These are phyloP conservation scores for Sphaerophoria rueppellii DNA, from an alignment of 2,888 invertebrate species.

Conservation along the genomic window DNA sequence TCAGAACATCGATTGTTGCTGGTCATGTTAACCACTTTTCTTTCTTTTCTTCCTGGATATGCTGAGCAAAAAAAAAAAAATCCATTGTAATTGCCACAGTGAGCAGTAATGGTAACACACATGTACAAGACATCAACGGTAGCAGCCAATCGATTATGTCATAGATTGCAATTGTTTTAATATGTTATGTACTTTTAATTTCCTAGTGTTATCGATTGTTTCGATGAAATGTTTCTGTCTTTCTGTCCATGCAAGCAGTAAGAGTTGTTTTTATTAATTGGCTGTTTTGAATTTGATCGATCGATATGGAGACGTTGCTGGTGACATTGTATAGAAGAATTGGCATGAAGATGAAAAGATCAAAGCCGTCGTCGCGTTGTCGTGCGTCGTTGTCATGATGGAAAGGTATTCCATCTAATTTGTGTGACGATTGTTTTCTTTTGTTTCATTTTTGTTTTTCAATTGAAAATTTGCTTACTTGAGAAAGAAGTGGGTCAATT, in stretches of 20 bases:
- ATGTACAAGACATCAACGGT: constrained; percentile 16
- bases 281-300: background rate
- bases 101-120: background rate
- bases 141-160: constrained; percentile 61
- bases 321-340: constrained; percentile 57
- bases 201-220: constrained; percentile 65
- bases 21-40: background rate
- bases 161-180: constrained; percentile 70
- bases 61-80: constrained; percentile 1
- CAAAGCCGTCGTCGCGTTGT: constrained; percentile 33
- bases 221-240: constrained; percentile 57
- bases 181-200: constrained; percentile 71
- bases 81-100: constrained; percentile 26
- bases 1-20: background rate
- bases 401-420: constrained; percentile 57
- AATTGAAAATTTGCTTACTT: constrained; percentile 5
- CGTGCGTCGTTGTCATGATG: background rate
- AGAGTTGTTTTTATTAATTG: constrained; percentile 32
- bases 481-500: constrained; percentile 66
- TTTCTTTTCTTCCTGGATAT: constrained; percentile 31
- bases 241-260: background rate
- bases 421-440: constrained; percentile 44
- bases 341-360: constrained; percentile 68
- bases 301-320: constrained; percentile 9
- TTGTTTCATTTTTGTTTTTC: background rate